Base-by-base conservation (phyloP, 2,888 invertebrate genomes). In the Metopia argyrocephala region DNA sequence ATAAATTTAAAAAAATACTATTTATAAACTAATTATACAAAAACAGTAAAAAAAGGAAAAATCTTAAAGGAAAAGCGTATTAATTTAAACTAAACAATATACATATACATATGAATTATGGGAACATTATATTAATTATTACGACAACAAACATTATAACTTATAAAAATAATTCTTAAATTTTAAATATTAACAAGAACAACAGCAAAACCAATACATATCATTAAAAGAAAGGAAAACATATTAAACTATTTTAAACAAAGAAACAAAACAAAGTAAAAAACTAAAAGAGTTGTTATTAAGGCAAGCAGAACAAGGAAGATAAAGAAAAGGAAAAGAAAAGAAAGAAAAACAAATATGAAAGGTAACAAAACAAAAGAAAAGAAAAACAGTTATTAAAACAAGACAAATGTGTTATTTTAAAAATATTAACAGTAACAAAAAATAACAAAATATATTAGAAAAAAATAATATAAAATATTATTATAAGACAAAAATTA, bases 41-140 rank as follows among this genome's bases (percentile, higher is more conserved):
- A 57, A 61, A 27, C 61, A 73, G 7, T 46, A 21, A 75, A 65
- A 65, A 48, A 45, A 57, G 66, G 68, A 61, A 71, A 28, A 54
- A 25, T 1, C 9, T 12, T 38, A 12, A 38, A 38, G 12, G 23
- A 0, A 74, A 70, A 70, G 64, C 69, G 64, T 80, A 78, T 66
- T 69, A 76, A 71, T 75, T 80, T 64, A 86, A 84, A 86, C 87
- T 87, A 88, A 86, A 88, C 87, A 88, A 87, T 87, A 76, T n/a
- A n/a, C n/a, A n/a, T n/a, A n/a, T n/a, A n/a, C n/a, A n/a, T 69
- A 87, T 87, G 87, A 88, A 88, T 88, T 88, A 88, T 88, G 88
- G 89, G 88, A 88, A 87, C 87, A 88, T 88, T 88, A 87, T 79
- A 82, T 78, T 79, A 78, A 79, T 66, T 76, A 68, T 62, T 76